These are phyloP conservation scores for Lemur catta DNA, from an alignment of 2,797 vertebrate genomes.

Conservation along the genomic window DNA sequence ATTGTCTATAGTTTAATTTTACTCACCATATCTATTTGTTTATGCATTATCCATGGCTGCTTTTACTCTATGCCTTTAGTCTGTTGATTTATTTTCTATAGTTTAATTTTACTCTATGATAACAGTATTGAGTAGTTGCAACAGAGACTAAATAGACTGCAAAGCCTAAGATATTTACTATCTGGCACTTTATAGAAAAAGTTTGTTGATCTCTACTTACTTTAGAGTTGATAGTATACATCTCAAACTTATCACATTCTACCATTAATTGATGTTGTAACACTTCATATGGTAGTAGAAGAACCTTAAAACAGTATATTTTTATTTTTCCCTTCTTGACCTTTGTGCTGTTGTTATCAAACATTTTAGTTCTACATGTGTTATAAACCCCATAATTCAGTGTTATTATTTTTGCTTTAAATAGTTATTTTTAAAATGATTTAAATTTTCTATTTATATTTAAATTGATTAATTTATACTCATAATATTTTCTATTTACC, in stretches of 20 bases:
- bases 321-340: neutral
- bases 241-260: neutral
- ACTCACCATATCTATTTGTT: neutral
- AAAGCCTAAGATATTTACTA: neutral
- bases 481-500: neutral
- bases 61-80: neutral
- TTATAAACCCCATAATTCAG: neutral
- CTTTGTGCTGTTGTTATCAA: neutral
- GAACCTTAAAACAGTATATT: neutral
- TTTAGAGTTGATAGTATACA: neutral
- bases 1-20: neutral
- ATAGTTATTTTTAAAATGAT: neutral
- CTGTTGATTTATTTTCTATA: neutral
- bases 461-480: neutral
- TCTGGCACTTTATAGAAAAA: neutral
- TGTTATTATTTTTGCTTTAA: neutral
- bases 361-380: neutral
- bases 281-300: neutral
- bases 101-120: neutral
- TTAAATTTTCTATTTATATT: neutral
- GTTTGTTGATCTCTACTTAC: neutral
- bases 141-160: neutral
- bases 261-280: neutral
- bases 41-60: neutral
- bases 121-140: neutral